phyloP scores from a whole-genome alignment of 2,113 vertebrate genomes.

The Quiscalus mexicanus region DNA sequence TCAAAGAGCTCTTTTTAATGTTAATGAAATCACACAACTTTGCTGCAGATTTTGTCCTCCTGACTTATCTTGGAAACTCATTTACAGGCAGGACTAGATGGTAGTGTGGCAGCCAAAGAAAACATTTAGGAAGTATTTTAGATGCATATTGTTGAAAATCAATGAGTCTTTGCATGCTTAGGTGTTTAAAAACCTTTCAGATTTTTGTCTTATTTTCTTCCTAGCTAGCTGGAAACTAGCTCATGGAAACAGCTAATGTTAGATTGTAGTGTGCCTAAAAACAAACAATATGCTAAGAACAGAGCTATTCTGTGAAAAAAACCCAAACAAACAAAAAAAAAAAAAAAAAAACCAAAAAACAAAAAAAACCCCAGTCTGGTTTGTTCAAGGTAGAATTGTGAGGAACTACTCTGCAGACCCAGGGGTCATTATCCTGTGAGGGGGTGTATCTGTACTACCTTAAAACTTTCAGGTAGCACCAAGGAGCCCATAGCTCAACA shows the following conservation, averaged over 20 bases:
- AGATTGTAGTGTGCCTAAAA: not conserved
- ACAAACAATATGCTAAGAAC: not conserved
- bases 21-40: not conserved
- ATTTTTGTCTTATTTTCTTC: not conserved
- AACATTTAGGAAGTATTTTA: not conserved
- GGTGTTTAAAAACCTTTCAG: not conserved
- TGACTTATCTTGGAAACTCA: not conserved
- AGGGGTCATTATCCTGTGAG: not conserved
- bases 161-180: not conserved
- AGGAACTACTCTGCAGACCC: not conserved
- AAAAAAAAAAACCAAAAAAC: not conserved
- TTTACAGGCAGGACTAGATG: not conserved
- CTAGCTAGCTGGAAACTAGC: not conserved
- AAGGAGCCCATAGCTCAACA: not conserved
- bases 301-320: not conserved
- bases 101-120: slow-evolving; percentile 20
- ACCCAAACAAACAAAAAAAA: not conserved
- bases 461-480: not conserved
- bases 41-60: slow-evolving; percentile 7
- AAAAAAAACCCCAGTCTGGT: rapidly evolving
- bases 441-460: not conserved
- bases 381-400: not conserved
- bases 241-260: not conserved
- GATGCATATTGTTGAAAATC: not conserved
- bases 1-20: not conserved